These are phyloP conservation scores for Stylophora pistillata DNA, from an alignment of 64 coral and sea anemone species.

Conservation along the genomic window DNA sequence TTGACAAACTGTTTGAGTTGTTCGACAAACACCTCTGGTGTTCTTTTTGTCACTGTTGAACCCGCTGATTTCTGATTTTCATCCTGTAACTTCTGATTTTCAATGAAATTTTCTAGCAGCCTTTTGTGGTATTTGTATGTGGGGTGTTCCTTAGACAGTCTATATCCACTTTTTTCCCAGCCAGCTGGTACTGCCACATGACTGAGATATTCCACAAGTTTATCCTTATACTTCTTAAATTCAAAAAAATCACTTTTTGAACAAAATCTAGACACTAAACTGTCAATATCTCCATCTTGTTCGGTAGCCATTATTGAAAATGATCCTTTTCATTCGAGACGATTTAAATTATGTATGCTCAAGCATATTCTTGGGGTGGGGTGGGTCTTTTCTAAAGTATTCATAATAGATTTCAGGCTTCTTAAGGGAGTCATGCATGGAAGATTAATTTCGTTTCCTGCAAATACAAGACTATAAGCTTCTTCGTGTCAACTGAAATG, in stretches of 20 bases:
- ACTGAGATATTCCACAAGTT: not conserved
- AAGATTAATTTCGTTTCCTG: not conserved
- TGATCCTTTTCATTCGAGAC: not conserved
- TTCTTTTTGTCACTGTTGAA: not conserved
- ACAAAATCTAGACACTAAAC: not conserved
- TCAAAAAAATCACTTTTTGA: not conserved
- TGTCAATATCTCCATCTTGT: not conserved
- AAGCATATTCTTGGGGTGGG: not conserved
- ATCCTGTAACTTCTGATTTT: not conserved
- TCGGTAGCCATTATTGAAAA: not conserved
- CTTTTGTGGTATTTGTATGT: conserved; percentile 6
- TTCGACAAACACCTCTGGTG: not conserved
- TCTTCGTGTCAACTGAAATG: not conserved
- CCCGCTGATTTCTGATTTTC: not conserved
- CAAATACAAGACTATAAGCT: not conserved
- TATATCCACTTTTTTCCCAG: not conserved
- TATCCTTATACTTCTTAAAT: not conserved
- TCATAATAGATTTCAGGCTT: not conserved
- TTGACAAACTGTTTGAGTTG: conserved; percentile 10
- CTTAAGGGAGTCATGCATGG: not conserved
- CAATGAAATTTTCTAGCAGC: not conserved
- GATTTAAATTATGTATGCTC: no score
- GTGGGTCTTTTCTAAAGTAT: not conserved
- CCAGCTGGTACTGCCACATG: not conserved
- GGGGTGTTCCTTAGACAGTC: not conserved